Evolutionary conservation across 2,888 invertebrate genomes (phyloP), one percentile per base, ranked within the genome.

Genomic region (Chrysolina haemoptera): DNA sequence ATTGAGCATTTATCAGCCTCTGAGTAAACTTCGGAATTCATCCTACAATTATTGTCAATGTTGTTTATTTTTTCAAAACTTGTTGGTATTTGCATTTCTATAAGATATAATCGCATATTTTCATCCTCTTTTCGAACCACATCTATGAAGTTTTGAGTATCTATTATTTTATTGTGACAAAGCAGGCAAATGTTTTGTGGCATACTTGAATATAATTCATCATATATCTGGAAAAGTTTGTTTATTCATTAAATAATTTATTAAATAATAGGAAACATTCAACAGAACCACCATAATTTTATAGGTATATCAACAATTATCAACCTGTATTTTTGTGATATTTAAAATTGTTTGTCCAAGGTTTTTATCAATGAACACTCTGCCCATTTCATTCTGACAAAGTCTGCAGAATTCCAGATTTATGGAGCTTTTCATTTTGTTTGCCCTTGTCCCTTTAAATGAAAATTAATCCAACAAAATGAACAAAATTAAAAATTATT

Each of bases 321-420:
- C 5, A 20, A 82, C 83, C 73, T 82, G 77, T 48, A 83, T 73
- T 71, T 74, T 79, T 5, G 79, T 77, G 65, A 80, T 79, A 62
- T 80, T 74, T 10, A 71, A 66, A 63, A 83, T 80, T 64, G 76
- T 76, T 50, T 78, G 63, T 53, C 73, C 76, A 62, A 82, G 71
- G 48, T 80, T 68, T 53, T 75, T 53, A 64, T 81, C 73, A 22
- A 78, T 43, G 11, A 70, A 70, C 10, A 72, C 63, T 20, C 41
- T 65, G 10, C 78, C 78, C 22, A 65, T 16, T 22, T 68, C 40
- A 66, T 41, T 71, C 55, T 78, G 78, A 65, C 78, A 78, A 50
- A 78, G 72, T 67, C 78, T 70, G 53, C 78, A 78, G 43, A 71
- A 74, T 40, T 78, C 67, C 55, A 68, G 65, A 50, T 68, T 62